Conservation (phyloP, 2,113 vertebrate species). For the Atlantisia rogersi region DNA sequence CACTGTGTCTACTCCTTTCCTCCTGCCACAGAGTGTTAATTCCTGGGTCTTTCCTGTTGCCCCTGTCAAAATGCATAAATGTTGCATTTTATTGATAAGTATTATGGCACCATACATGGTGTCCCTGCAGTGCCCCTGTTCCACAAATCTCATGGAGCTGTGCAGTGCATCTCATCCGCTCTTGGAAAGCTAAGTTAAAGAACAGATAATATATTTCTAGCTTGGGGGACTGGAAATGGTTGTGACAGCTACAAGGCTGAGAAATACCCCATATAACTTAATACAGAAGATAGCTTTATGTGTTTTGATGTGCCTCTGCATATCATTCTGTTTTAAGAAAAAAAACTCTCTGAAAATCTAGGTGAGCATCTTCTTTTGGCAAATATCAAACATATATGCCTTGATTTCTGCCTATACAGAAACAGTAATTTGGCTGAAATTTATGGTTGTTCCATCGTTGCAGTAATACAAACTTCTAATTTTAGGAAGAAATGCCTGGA, state of each 20-base stretch:
- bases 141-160: not conserved
- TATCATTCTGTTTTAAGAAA: not conserved
- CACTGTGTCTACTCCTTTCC: not conserved
- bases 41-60: not conserved
- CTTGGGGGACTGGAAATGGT: not conserved
- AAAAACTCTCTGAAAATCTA: not conserved
- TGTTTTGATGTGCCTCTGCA: not conserved
- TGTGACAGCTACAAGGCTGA: not conserved
- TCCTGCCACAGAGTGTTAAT: not conserved
- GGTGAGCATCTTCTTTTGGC: not conserved
- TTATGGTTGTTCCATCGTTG: not conserved
- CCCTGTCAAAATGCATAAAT: not conserved
- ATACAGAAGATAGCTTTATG: not conserved
- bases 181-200: not conserved
- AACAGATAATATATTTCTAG: not conserved
- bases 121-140: not conserved
- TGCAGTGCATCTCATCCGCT: not conserved
- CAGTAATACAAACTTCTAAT: not conserved
- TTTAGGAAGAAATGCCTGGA: not conserved
- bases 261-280: not conserved
- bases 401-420: not conserved
- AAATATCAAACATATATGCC: not conserved
- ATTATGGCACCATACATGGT: rapidly evolving
- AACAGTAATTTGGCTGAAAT: not conserved
- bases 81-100: not conserved